Percentiles rank a stretch among this genome's conserved stretches.
Conservation (phyloP, 2,797 vertebrate species). For the Salmo trutta region DNA sequence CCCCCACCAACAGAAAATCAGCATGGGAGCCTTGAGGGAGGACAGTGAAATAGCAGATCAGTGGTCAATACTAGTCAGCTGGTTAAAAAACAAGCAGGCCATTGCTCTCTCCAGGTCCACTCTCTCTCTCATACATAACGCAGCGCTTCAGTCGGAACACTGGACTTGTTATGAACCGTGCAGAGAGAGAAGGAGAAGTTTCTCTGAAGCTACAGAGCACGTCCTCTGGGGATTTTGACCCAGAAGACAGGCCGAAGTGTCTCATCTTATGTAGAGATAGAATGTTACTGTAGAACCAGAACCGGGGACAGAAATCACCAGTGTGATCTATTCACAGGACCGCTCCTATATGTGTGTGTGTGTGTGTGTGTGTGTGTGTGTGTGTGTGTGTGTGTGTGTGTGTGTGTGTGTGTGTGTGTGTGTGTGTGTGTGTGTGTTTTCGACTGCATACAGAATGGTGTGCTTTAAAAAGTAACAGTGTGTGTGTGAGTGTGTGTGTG, state of each 20-base stretch:
- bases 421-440: constrained; percentile 11
- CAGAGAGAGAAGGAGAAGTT: not conserved
- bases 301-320: constrained; percentile 18
- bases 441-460: not conserved
- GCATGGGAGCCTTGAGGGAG: not conserved
- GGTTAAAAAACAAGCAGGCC: constrained; percentile 69
- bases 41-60: constrained; percentile 62
- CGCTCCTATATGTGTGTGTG: not conserved
- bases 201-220: not conserved
- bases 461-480: not conserved
- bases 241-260: not conserved
- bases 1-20: constrained; percentile 1
- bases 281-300: not conserved
- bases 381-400: constrained; percentile 8
- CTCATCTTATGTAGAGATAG: not conserved
- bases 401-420: not conserved
- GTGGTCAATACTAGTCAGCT: constrained; percentile 72
- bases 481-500: constrained; percentile 7
- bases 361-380: not conserved
- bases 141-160: constrained; percentile 58
- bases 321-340: constrained; percentile 52
- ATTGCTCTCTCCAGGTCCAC: constrained; percentile 56
- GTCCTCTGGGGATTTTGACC: not conserved
- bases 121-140: constrained; percentile 63
- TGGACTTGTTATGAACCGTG: not conserved